Base-by-base conservation (phyloP, 2,113 vertebrate genomes). In the Podarcis cretensis region DNA sequence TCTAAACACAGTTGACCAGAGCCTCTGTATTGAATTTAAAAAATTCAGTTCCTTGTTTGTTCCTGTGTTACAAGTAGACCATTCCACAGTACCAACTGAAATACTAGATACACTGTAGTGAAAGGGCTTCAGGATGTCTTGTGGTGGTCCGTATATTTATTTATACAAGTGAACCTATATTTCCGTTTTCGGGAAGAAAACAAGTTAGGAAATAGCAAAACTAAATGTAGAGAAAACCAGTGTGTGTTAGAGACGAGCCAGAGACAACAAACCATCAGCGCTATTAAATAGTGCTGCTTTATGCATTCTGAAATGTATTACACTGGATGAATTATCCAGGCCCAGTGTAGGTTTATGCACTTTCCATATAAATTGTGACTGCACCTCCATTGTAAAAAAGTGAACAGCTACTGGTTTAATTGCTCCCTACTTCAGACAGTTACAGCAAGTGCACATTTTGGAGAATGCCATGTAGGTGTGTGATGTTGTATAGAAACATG, bases 81-180 rank as follows among this genome's bases (percentile, higher is more conserved):
- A 23, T 85, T 65, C 65, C 16, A 66, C 18, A 75, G 21, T 27
- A 23, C n/a, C 81, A 68, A 2, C 57, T 82, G 40, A 92, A 90
- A 89, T 68, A 84, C 35, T 80, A 66, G 35, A 86, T 23, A 57
- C 57, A 90, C 83, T 86, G 71, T 93, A 66, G 80, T 85, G 63
- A n/a, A 78, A 88, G 57, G 93, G 88, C 80, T 91, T 71, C 86
- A 90, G 81, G 43, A 94, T 90, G 91, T 89, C 77, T 89, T 81
- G 32, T 83, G 82, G n/a, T 18, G 14, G 74, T 91, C 93, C 89
- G 10, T 83, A 59, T 79, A 63, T 86, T 81, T 86, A 73, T 75
- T 89, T 85, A 75, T 85, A 77, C 59, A 75, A 66, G 35, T 66
- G 40, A 89, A 37, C 23, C 12, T 54, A 21, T 77, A 37, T 75